Conservation (phyloP, 2,888 invertebrate genomes). For the Pristionchus exspectatus region DNA sequence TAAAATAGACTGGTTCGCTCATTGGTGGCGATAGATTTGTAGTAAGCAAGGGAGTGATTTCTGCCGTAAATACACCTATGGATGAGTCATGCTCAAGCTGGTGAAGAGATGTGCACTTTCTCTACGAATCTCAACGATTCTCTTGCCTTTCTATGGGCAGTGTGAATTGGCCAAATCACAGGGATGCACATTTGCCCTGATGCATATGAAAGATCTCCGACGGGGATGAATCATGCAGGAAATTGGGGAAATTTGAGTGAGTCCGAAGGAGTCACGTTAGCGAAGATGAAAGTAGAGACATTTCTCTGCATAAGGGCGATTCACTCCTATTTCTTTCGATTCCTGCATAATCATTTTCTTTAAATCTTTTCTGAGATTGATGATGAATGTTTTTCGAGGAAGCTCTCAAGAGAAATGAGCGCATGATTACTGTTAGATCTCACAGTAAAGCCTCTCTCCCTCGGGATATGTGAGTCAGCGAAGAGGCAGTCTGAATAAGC, state of each 20-base stretch:
- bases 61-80: background rate
- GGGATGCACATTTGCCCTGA: background rate
- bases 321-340: background rate
- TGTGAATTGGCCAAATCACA: conserved; percentile 10
- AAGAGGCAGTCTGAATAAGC: background rate
- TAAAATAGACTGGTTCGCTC: background rate
- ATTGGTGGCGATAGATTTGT: background rate
- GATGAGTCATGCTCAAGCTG: background rate
- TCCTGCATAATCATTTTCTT: background rate
- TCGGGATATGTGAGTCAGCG: background rate
- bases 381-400: background rate
- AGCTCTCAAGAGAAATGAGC: background rate
- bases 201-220: background rate
- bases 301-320: background rate
- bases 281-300: background rate
- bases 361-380: background rate
- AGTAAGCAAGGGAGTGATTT: background rate
- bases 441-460: conserved; percentile 10
- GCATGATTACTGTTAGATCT: conserved; percentile 5
- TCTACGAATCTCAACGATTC: background rate
- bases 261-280: background rate
- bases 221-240: background rate
- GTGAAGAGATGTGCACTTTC: background rate
- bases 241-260: conserved; percentile 9
- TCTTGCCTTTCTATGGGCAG: background rate